Evolutionary conservation across 2,113 vertebrate species (phyloP).

Genomic region (Lophotis ruficrista): DNA sequence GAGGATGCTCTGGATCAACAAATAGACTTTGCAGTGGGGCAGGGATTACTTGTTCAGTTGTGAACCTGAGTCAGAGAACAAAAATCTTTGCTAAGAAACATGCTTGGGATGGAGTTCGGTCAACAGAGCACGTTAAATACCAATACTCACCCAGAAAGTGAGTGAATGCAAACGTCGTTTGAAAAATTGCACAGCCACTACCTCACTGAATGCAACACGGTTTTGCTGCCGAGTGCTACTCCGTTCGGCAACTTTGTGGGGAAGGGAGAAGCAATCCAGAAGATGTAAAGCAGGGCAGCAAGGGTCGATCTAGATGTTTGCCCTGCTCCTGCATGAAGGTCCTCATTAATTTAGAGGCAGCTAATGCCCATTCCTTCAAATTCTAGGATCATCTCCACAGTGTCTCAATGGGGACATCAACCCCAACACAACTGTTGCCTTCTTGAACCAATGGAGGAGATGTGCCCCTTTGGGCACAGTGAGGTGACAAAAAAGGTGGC

Average conservation of each 20-base stretch:
- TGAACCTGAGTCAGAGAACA: neutral
- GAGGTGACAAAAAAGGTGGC: neutral
- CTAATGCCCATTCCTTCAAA: neutral
- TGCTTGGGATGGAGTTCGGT: neutral
- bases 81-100: neutral
- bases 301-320: neutral
- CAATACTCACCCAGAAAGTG: neutral
- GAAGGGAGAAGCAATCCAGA: neutral
- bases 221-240: neutral
- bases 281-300: neutral
- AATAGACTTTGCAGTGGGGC: neutral
- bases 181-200: neutral
- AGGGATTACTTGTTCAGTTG: neutral
- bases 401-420: fast-evolving
- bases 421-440: neutral
- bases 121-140: neutral
- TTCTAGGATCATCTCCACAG: neutral
- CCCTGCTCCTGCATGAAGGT: neutral
- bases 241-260: neutral
- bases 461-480: neutral
- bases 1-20: neutral
- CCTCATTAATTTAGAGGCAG: neutral
- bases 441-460: neutral
- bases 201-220: fast-evolving
- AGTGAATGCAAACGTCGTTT: neutral